Conservation (phyloP, 2,113 vertebrate genomes). For the Myotis davidii region DNA sequence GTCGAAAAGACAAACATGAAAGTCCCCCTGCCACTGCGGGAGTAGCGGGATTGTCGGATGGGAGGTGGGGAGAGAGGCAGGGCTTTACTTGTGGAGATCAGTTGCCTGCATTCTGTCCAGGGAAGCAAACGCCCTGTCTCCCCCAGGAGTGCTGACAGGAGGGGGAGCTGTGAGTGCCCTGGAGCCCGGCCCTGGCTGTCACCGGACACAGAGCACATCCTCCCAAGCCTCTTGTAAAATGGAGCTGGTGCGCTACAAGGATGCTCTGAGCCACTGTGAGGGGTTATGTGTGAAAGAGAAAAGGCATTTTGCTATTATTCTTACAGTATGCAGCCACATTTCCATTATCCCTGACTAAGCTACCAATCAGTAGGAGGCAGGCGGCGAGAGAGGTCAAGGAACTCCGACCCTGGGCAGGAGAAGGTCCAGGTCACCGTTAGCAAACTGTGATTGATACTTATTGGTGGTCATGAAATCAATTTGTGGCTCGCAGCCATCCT, state of each 20-base stretch:
- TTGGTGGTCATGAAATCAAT: neutral
- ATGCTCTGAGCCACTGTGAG: neutral
- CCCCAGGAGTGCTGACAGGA: accelerated
- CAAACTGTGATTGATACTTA: neutral
- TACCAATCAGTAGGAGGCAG: neutral
- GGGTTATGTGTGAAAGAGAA: neutral
- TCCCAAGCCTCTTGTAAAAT: neutral
- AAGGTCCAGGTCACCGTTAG: neutral
- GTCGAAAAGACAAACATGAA: neutral
- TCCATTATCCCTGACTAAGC: neutral
- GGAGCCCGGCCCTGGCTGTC: accelerated
- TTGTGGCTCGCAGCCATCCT: neutral
- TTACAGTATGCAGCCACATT: neutral
- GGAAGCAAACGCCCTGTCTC: neutral
- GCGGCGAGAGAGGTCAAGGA: no score
- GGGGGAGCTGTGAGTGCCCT: neutral
- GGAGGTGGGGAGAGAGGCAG: neutral
- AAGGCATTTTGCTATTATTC: neutral
- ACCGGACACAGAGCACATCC: accelerated
- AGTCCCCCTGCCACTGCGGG: neutral
- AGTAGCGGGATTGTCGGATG: no score
- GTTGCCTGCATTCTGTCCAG: neutral
- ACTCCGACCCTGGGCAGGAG: neutral
- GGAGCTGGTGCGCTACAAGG: neutral
- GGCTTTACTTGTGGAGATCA: slow-evolving; percentile 36